Base-by-base conservation (phyloP, 2,113 vertebrate species). In the Gambusia affinis region DNA sequence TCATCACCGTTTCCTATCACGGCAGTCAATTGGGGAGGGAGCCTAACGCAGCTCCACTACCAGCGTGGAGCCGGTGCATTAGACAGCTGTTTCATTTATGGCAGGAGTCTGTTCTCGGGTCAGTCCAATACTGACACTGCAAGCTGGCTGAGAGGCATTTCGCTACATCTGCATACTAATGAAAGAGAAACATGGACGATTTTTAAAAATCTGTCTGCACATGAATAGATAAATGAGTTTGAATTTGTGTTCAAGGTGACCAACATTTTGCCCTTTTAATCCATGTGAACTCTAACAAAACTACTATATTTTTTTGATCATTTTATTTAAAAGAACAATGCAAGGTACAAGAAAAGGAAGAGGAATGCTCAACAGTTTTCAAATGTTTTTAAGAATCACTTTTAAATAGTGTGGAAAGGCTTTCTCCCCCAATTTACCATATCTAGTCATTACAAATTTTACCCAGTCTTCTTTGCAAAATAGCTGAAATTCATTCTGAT, bases 1-100 rank as follows among this genome's bases (percentile, higher is more conserved):
- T 92, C 88, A 91, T 81, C 85, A 63, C 51, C 64, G 42, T 51
- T 64, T 87, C 72, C 78, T 83, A 44, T 81, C 83, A 81, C 71
- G 54, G 73, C 71, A 72, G 64, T 67, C 72, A 60, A 29, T 37
- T 28, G 66, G 70, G 78, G 83, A 74, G 87, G 88, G 85, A 78
- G 82, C 82, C 78, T 79, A 80, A 79, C 54, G 57, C 76, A 71
- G 71, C 44, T 37, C n/a, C 65, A 70, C 76, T 74, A 84, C 79
- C 73, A 64, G 57, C n/a, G 33, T 22, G 44, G 27, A 64, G 22
- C 7, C 1, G 64, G 11, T 67, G 57, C 60, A 64, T 62, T 60
- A 15, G 72, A 47, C 78, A 73, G 15, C 22, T 22, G 70, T 67
- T 72, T 75, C 33, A 60, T 83, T 27, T 68, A 11, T 39, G 30